A percentile compares a stretch with the other conserved stretches of the same genome.
phyloP scores from a whole-genome alignment of 1,140 invertebrate genomes.

The Akabosia matsudoensis region DNA sequence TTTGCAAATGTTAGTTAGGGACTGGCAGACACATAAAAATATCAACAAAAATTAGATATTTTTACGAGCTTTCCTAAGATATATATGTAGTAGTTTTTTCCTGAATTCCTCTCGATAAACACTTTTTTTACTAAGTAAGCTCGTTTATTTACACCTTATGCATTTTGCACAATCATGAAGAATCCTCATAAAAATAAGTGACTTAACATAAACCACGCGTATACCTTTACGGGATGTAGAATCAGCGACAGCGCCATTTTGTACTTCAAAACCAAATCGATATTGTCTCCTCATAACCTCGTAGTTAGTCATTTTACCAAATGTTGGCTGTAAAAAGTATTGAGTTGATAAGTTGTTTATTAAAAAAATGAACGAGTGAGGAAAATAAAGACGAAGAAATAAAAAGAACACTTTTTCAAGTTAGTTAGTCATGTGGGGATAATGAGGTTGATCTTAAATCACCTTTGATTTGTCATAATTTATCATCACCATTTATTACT shows the following conservation, averaged over 20 bases:
- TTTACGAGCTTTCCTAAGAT: not conserved
- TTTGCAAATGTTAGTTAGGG: not conserved
- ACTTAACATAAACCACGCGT: not conserved
- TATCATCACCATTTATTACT: not conserved
- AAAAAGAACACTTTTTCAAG: too few species aligned
- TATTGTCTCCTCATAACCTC: not conserved
- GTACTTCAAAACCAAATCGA: not conserved
- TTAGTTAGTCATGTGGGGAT: not conserved
- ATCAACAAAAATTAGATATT: not conserved
- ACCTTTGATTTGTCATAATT: conserved; percentile 12
- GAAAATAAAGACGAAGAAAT: too few species aligned
- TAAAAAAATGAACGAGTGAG: too few species aligned
- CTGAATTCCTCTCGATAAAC: too few species aligned
- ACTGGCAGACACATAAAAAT: not conserved
- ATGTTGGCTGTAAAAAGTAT: too few species aligned
- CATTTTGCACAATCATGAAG: not conserved
- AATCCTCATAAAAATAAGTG: not conserved
- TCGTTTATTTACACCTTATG: not conserved
- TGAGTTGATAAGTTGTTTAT: too few species aligned
- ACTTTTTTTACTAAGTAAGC: not conserved
- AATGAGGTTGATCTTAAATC: conserved; percentile 14
- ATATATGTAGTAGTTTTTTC: too few species aligned
- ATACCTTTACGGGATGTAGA: too few species aligned
- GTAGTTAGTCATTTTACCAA: not conserved
- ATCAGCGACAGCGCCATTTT: not conserved